These are phyloP conservation scores for Pampus argenteus DNA, from an alignment of 2,797 vertebrate species.

Conservation along the genomic window DNA sequence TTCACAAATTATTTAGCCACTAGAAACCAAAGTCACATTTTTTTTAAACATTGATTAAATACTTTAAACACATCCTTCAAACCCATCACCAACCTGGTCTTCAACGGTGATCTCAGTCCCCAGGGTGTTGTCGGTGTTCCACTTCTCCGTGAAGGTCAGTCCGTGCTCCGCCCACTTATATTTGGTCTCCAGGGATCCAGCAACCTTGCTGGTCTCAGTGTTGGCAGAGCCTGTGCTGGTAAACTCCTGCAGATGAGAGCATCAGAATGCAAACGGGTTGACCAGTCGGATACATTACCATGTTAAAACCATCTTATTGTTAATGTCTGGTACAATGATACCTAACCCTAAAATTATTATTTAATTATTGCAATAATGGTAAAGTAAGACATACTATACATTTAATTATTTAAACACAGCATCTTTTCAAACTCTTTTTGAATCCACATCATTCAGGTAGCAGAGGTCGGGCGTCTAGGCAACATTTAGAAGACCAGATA, in stretches of 20 bases:
- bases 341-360: no score
- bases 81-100: slow-evolving; percentile 82
- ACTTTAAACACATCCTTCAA: not conserved
- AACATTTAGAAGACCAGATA: slow-evolving; percentile 33
- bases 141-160: slow-evolving; percentile 95
- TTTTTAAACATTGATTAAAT: not conserved
- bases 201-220: slow-evolving; percentile 95
- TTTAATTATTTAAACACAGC: not conserved
- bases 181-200: slow-evolving; percentile 96
- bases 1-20: not conserved
- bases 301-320: not conserved
- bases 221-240: slow-evolving; percentile 96
- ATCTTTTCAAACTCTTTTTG: not conserved
- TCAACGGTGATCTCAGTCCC: slow-evolving; percentile 96
- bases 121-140: slow-evolving; percentile 97
- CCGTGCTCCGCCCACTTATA: slow-evolving; percentile 95
- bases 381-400: not conserved
- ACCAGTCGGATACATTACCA: not conserved
- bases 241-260: slow-evolving; percentile 88
- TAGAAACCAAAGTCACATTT: not conserved
- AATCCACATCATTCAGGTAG: not conserved
- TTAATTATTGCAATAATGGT: not conserved
- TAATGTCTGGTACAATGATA: no score
- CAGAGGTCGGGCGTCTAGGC: not conserved
- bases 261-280: not conserved